Conservation (phyloP, 2,888 invertebrate genomes). For the Hermaeophaga mercurialis region DNA sequence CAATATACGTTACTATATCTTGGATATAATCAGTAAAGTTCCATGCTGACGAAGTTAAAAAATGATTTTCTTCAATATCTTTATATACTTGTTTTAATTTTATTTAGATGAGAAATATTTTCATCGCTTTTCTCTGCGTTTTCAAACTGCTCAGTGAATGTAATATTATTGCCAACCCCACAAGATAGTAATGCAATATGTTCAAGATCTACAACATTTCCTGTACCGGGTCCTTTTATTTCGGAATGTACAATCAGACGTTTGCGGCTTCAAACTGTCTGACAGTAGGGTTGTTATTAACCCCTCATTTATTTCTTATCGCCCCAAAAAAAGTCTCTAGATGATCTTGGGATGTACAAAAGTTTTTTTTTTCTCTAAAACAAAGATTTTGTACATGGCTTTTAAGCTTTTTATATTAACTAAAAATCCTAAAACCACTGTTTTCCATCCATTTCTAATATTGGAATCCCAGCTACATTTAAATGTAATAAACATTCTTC, state of each 20-base stretch:
- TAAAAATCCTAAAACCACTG: slow-evolving; percentile 15
- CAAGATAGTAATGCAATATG: not conserved
- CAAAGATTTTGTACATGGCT: slow-evolving; percentile 8
- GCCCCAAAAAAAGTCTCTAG: not conserved
- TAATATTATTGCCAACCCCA: not conserved
- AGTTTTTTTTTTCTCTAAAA: not conserved
- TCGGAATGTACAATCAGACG: not conserved
- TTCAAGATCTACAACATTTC: slow-evolving; percentile 10
- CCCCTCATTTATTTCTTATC: not conserved
- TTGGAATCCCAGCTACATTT: slow-evolving; percentile 8
- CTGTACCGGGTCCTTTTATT: not conserved
- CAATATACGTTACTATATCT: slow-evolving; percentile 10
- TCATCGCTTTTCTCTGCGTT: not conserved
- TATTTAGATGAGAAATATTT: slow-evolving; percentile 13
- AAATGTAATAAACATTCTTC: slow-evolving; percentile 25
- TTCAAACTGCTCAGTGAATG: not conserved
- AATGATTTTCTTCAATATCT: slow-evolving; percentile 24
- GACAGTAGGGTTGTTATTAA: not conserved
- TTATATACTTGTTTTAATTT: slow-evolving; percentile 1
- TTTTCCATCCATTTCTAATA: slow-evolving; percentile 5
- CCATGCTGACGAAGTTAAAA: slow-evolving; percentile 22
- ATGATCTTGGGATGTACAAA: not conserved
- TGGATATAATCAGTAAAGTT: slow-evolving; percentile 22
- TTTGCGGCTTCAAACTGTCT: not conserved
- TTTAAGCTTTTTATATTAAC: slow-evolving; percentile 17